Conservation (phyloP, 2,888 invertebrate species). For the Drosophila dives region DNA sequence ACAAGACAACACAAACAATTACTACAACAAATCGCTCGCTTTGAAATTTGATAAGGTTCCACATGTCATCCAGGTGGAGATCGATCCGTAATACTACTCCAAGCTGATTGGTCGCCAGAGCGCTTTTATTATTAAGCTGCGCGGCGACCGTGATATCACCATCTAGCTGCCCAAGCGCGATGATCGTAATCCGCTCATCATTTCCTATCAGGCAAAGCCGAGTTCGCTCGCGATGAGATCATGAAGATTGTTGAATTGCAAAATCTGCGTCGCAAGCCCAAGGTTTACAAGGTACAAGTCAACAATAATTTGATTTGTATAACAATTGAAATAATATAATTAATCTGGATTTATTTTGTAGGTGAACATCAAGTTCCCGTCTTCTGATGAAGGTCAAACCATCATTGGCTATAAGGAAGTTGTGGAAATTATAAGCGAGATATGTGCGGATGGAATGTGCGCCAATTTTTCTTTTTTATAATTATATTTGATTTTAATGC, state of each 20-base stretch:
- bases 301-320: not conserved
- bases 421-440: constrained; percentile 94
- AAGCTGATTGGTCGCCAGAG: constrained; percentile 98
- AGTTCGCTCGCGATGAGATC: constrained; percentile 95
- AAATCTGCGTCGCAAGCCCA: constrained; percentile 91
- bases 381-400: constrained; percentile 87
- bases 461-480: constrained; percentile 75
- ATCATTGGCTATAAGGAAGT: constrained; percentile 94
- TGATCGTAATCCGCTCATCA: constrained; percentile 92
- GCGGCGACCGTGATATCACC: constrained; percentile 95
- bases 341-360: constrained; percentile 23
- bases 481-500: no score
- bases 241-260: constrained; percentile 95
- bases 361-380: constrained; percentile 97
- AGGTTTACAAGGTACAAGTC: constrained; percentile 89
- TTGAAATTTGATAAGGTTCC: constrained; percentile 64
- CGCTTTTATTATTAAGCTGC: constrained; percentile 95
- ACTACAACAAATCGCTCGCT: constrained; percentile 11
- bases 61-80: constrained; percentile 90
- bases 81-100: constrained; percentile 97
- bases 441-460: constrained; percentile 28
- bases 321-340: not conserved
- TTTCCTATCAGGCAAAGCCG: constrained; percentile 96
- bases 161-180: constrained; percentile 96
- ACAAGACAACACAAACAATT: constrained; percentile 21